phyloP scores from a whole-genome alignment of 2,888 invertebrate genomes.

The Pristionchus fissidentatus region DNA sequence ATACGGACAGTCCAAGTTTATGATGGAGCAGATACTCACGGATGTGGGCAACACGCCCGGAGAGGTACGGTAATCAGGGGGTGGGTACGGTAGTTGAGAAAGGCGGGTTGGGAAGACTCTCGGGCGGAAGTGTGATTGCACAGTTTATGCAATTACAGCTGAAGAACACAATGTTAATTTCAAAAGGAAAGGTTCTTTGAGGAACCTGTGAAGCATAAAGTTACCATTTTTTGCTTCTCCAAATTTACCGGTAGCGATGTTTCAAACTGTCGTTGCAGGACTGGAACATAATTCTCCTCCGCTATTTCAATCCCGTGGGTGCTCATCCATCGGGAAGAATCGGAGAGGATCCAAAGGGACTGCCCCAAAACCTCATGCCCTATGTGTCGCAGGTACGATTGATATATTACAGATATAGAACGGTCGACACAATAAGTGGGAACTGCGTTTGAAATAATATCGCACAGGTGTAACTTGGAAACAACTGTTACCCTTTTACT shows the following conservation, averaged over 20 bases:
- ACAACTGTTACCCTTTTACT: too few relatives aligned
- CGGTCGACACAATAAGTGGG: too few relatives aligned
- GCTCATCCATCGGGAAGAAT: slow-evolving; percentile 92
- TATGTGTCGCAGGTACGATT: slow-evolving; percentile 84
- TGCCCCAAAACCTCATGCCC: slow-evolving; percentile 95
- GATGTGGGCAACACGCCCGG: slow-evolving; percentile 85
- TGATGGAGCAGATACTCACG: slow-evolving; percentile 93
- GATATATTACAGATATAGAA: not conserved
- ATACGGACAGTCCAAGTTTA: slow-evolving; percentile 94
- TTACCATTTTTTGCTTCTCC: not conserved
- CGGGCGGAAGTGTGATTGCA: not conserved
- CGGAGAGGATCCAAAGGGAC: slow-evolving; percentile 94
- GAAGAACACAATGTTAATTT: too few relatives aligned
- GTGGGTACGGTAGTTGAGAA: not conserved
- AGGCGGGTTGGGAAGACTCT: not conserved
- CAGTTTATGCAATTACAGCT: too few relatives aligned
- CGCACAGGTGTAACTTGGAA: too few relatives aligned
- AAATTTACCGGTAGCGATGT: not conserved
- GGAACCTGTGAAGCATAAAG: too few relatives aligned
- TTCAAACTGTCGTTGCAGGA: slow-evolving; percentile 79
- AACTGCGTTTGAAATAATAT: too few relatives aligned
- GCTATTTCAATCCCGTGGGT: slow-evolving; percentile 97
- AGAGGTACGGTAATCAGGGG: too few relatives aligned
- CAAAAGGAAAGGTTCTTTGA: too few relatives aligned
- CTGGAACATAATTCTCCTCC: slow-evolving; percentile 92